These are phyloP conservation scores for Eutolmus rufibarbis DNA, from an alignment of 2,888 invertebrate genomes.

Conservation along the genomic window DNA sequence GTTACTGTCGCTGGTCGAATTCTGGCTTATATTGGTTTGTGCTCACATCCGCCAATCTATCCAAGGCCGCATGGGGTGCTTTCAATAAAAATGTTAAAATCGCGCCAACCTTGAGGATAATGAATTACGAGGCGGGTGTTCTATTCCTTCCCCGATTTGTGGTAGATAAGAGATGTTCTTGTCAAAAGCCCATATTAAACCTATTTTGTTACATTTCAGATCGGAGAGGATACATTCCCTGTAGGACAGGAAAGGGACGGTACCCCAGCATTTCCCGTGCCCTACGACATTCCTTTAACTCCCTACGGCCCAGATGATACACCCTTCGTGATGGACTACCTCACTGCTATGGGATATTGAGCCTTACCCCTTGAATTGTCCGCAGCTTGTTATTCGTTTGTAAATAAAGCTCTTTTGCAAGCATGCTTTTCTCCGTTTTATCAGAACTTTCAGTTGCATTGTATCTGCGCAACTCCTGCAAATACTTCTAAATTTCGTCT, in stretches of 20 bases:
- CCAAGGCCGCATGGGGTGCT: conserved; percentile 96
- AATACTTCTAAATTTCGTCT: neutral
- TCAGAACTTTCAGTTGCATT: neutral
- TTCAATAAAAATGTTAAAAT: conserved; percentile 67
- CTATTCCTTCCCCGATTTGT: conserved; percentile 84
- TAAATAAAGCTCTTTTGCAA: neutral
- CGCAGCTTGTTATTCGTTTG: neutral
- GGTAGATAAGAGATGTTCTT: conserved; percentile 65
- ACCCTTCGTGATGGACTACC: conserved; percentile 73
- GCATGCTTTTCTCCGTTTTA: neutral
- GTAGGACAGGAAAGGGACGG: conserved; percentile 59
- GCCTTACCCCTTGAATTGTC: neutral
- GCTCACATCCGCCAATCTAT: conserved; percentile 92
- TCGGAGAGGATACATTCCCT: conserved; percentile 69
- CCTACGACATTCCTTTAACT: conserved; percentile 82
- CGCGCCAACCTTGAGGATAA: conserved; percentile 70
- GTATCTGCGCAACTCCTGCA: neutral
- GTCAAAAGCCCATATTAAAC: neutral
- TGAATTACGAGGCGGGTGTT: conserved; percentile 92
- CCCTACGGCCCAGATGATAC: conserved; percentile 74
- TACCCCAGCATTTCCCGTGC: conserved; percentile 69
- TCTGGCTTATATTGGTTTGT: conserved; percentile 77
- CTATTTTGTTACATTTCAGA: conserved; percentile 61
- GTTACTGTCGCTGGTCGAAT: conserved; percentile 80
- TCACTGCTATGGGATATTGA: conserved; percentile 51